phyloP scores from a whole-genome alignment of 2,113 vertebrate genomes.

The Epinephelus lanceolatus region DNA sequence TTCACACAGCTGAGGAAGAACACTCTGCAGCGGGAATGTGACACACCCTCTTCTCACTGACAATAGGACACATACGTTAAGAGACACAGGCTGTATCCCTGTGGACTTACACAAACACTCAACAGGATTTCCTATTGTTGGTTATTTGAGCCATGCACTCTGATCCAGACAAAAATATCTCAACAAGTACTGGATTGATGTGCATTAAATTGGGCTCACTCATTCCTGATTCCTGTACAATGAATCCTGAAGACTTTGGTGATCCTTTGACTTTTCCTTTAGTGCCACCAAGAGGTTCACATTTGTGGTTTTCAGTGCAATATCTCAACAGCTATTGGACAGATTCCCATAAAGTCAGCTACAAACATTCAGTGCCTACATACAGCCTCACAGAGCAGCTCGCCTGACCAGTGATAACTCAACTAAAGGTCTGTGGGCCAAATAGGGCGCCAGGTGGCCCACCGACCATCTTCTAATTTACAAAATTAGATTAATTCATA shows the following conservation, averaged over 20 bases:
- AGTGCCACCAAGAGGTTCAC: not conserved
- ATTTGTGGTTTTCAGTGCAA: not conserved
- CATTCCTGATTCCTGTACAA: no score
- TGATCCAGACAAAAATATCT: not conserved
- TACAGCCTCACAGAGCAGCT: no score
- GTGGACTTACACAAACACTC: not conserved
- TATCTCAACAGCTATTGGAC: no score
- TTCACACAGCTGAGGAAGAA: not conserved
- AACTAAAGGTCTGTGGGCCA: no score
- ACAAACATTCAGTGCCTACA: no score
- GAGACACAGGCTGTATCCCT: not conserved
- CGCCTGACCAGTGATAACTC: no score
- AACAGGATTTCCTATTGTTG: not conserved
- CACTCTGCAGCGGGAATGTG: slow-evolving; percentile 27
- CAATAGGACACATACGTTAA: not conserved
- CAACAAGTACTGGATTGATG: not conserved
- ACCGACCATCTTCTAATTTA: no score
- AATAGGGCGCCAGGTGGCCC: no score
- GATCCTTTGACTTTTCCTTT: not conserved
- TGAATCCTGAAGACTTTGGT: not conserved
- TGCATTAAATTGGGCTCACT: no score
- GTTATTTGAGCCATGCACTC: no score
- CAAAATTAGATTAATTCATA: no score
- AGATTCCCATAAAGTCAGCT: no score
- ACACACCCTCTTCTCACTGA: slow-evolving; percentile 36